Evolutionary conservation across 2,888 invertebrate species (phyloP), one percentile per base, ranked within the genome.

Genomic region (Silvanus unidentatus): DNA sequence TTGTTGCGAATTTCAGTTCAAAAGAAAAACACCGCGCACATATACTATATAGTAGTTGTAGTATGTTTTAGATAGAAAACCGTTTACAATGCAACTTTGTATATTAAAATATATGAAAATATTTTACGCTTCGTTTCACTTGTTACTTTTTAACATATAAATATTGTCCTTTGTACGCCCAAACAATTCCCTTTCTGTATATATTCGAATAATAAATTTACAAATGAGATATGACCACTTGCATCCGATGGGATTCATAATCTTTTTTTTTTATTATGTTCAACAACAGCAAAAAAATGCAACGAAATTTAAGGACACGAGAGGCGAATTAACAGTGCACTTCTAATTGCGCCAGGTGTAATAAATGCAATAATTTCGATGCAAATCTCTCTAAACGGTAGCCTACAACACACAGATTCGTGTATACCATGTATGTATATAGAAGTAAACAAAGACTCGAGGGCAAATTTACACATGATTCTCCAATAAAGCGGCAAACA

Each of bases 1-100:
- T 59, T 61, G 56, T 65, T 62, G 58, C 58, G 54, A 59, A 60
- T 60, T 61, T 60, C 47, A 58, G 58, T 60, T 66, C 66, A 66
- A 68, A 32, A 68, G 65, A 57, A 42, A 46, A 37, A 55, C 47
- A 50, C 63, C 66, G 63, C 60, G 56, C 57, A 53, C 54, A 60
- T 57, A 59, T 59, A 57, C 55, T 22, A 8, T 22, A 22, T 22
- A 22, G 22, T 22, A 22, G 22, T 22, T 5, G 3, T 5, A 5
- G 8, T 22, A 8, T 22, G 8, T 22, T 3, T 22, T 22, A 5
- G 3, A 22, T 3, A 22, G 3, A 22, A 8, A 22, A 60, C 58
- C 61, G 54, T 55, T 51, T 58, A 65, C 64, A 67, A 65, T 64
- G 65, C 65, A 68, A 68, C 65, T 66, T 68, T 69, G 65, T 68